A percentile compares a stretch with the other conserved stretches of the same genome.
phyloP scores from a whole-genome alignment of 1,140 invertebrate genomes.

The Drosophila biarmipes region DNA sequence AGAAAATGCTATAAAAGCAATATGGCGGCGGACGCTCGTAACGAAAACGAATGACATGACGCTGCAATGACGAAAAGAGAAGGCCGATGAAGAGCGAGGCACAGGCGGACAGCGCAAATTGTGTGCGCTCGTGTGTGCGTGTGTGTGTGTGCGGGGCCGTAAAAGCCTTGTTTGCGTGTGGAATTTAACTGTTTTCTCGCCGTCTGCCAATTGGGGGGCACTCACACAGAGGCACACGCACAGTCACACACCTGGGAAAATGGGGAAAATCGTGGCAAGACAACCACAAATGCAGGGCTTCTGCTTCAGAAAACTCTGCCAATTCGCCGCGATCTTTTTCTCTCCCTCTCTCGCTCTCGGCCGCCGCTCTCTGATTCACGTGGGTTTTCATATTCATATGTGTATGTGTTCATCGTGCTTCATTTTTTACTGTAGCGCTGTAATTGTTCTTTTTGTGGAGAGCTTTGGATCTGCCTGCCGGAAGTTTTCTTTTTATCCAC shows the following conservation, averaged over 20 bases:
- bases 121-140: constrained; percentile 11
- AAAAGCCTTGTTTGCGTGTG: constrained; percentile 45
- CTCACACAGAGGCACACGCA: constrained; percentile 14
- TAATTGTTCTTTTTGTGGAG: constrained; percentile 58
- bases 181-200: constrained; percentile 48
- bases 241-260: constrained; percentile 57
- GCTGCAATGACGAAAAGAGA: constrained; percentile 49
- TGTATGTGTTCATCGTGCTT: constrained; percentile 21
- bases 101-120: constrained; percentile 19
- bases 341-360: constrained; percentile 48
- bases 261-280: constrained; percentile 46
- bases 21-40: constrained; percentile 49
- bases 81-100: constrained; percentile 53
- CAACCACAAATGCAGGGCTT: constrained; percentile 42
- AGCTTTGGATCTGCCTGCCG: constrained; percentile 67
- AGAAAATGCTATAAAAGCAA: constrained; percentile 54
- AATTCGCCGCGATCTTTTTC: constrained; percentile 72
- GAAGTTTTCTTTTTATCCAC: constrained; percentile 80
- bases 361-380: constrained; percentile 70
- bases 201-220: constrained; percentile 29
- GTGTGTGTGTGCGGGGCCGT: constrained; percentile 18
- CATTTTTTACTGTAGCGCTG: constrained; percentile 11
- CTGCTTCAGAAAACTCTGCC: constrained; percentile 61
- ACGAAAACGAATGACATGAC: constrained; percentile 64
- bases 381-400: constrained; percentile 64